These are phyloP conservation scores for Cephalopachus bancanus DNA, from an alignment of 2,797 vertebrate genomes.

Conservation along the genomic window DNA sequence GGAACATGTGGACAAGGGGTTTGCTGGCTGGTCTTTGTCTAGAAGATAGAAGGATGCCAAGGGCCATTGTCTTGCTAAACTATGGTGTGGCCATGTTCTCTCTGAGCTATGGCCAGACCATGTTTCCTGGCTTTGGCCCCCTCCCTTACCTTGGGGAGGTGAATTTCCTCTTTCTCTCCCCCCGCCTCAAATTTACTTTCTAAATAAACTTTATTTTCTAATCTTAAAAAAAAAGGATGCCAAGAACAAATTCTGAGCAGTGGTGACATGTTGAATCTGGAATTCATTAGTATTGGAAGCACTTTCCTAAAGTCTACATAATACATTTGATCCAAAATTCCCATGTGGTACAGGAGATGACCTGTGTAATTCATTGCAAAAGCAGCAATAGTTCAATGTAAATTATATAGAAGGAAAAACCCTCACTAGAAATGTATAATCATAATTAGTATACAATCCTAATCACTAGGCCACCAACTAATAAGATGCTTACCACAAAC, in stretches of 20 bases:
- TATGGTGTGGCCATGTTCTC: too few relatives aligned
- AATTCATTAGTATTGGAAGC: not conserved
- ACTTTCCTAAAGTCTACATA: conserved; percentile 32
- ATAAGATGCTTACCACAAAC: conserved; percentile 1
- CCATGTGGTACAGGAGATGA: not conserved
- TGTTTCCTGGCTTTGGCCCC: too few relatives aligned
- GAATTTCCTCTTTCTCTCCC: too few relatives aligned
- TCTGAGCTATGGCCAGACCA: too few relatives aligned
- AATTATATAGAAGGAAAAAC: not conserved
- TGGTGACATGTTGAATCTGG: not conserved
- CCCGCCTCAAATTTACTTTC: too few relatives aligned
- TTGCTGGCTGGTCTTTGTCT: not conserved
- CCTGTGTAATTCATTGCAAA: not conserved
- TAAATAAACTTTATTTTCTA: too few relatives aligned
- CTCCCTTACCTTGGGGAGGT: too few relatives aligned
- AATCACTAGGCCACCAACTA: not conserved
- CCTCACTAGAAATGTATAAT: not conserved
- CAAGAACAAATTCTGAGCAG: not conserved
- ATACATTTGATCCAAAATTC: conserved; percentile 4
- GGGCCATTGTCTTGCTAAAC: too few relatives aligned
- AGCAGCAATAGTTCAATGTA: not conserved
- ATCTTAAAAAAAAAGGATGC: not conserved
- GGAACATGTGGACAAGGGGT: not conserved
- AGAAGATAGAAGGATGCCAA: conserved; percentile 32
- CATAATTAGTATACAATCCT: not conserved